Base-by-base conservation (phyloP, 2,113 vertebrate species). In the Artemisiospiza belli region DNA sequence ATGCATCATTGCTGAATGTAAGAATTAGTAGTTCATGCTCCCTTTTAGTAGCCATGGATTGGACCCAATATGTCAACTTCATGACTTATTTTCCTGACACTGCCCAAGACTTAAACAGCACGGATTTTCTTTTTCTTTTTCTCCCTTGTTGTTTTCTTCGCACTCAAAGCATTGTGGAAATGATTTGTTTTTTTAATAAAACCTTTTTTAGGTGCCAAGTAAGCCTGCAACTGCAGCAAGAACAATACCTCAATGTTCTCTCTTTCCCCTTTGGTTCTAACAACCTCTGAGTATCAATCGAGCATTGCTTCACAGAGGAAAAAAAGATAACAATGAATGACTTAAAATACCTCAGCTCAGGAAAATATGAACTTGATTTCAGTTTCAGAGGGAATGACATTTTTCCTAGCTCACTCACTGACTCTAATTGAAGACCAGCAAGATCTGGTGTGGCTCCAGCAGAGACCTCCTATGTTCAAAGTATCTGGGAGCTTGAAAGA, bases 341-440 rank as follows among this genome's bases (percentile, higher is more conserved):
- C 91, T 96, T 96, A 95, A 97, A 97, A 98, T 97, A 97, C 76
- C 87, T 95, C 92, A 79, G 83, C 87, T 30, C 81, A 83, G 95
- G 94, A 96, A 97, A 97, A 96, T 58, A 87, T 31, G 95, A 94
- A 94, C 91, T 95, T 96, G 80, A 95, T 97, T 97, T 97, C 94
- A 96, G 57, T 85, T 92, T 87, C 78, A 95, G 85, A 90, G 91
- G 78, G 89, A 97, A 83, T 15, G 44, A 77, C 62, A 92, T 90
- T 85, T 87, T 89, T 95, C 72, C 33, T 83, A 78, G 30, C 31
- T 78, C n/a, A 16, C 54, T 92, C 39, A 23, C 75, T 83, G 68
- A 66, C 79, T 95, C 93, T 82, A 92, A 74, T 66, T 78, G 86
- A 85, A 96, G 86, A 87, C 89, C 78, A 83, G 85, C 46, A 74